Evolutionary conservation across 2,113 vertebrate genomes (phyloP).

Genomic region (Aphyosemion australe): DNA sequence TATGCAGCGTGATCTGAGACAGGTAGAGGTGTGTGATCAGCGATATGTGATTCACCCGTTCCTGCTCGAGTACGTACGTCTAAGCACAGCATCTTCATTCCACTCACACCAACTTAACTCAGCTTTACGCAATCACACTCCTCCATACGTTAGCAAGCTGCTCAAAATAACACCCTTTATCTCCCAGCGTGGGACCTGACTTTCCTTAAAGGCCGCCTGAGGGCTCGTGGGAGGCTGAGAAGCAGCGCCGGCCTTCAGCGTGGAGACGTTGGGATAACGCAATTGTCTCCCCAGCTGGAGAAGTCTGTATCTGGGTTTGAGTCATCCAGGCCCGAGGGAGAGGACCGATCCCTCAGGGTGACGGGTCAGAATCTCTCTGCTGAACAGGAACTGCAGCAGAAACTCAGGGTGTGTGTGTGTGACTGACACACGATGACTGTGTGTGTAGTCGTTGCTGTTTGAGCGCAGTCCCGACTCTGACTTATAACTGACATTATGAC

Average conservation of each 20-base stretch:
- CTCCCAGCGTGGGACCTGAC: constrained; percentile 1
- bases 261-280: constrained; percentile 31
- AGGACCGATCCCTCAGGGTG: constrained; percentile 15
- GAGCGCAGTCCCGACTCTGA: constrained; percentile 1
- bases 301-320: constrained; percentile 32
- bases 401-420: background rate
- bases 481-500: constrained; percentile 8
- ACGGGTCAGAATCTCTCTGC: constrained; percentile 20
- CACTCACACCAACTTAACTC: constrained; percentile 1
- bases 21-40: constrained; percentile 1
- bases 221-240: constrained; percentile 17
- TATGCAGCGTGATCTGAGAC: background rate
- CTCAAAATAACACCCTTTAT: constrained; percentile 44
- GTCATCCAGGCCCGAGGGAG: constrained; percentile 37
- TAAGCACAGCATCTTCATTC: constrained; percentile 10
- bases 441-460: background rate
- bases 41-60: constrained; percentile 24
- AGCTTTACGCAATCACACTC: constrained; percentile 28
- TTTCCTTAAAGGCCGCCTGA: constrained; percentile 3
- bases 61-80: background rate
- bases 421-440: constrained; percentile 24
- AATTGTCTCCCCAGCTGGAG: constrained; percentile 31
- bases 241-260: constrained; percentile 21
- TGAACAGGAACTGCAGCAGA: constrained; percentile 6
- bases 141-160: constrained; percentile 23